A percentile compares a stretch with the other conserved stretches of the same genome.
Evolutionary conservation across 2,797 vertebrate species (phyloP).

Genomic region (Tangara arthus): DNA sequence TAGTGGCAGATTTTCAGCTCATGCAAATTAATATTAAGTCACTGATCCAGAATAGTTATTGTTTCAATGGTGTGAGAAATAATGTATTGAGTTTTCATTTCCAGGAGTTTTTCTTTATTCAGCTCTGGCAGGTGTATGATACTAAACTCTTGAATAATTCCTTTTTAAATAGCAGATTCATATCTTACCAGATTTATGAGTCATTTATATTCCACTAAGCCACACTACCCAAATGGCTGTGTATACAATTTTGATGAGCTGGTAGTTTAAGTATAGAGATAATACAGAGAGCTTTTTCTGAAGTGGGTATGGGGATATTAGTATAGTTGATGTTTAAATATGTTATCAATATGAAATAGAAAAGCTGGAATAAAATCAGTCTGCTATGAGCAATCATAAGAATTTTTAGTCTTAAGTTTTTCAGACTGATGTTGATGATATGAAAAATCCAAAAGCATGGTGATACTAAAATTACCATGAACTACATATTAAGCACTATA

Average conservation of each 20-base stretch:
- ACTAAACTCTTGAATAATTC: constrained; percentile 38
- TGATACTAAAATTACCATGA: background rate
- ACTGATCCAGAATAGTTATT: background rate
- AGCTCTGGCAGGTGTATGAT: background rate
- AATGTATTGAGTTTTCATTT: background rate
- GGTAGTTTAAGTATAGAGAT: constrained; percentile 37
- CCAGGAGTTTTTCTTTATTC: constrained; percentile 18
- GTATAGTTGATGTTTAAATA: constrained; percentile 18
- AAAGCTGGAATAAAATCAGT: constrained; percentile 3
- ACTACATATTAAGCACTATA: background rate
- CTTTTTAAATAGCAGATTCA: constrained; percentile 34
- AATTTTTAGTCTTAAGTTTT: constrained; percentile 18
- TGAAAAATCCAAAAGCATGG: background rate
- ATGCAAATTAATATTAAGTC: background rate
- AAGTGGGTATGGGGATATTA: constrained; percentile 34
- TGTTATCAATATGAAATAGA: constrained; percentile 12
- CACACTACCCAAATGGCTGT: constrained; percentile 30
- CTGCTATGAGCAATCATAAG: background rate
- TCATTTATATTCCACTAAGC: constrained; percentile 51
- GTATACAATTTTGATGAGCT: constrained; percentile 51
- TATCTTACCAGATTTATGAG: constrained; percentile 34
- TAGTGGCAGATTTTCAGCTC: background rate
- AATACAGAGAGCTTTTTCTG: constrained; percentile 29
- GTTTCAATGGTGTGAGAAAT: background rate
- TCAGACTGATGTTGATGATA: background rate